Evolutionary conservation across 2,113 vertebrate species (phyloP).

Genomic region (Lagopus leucura): DNA sequence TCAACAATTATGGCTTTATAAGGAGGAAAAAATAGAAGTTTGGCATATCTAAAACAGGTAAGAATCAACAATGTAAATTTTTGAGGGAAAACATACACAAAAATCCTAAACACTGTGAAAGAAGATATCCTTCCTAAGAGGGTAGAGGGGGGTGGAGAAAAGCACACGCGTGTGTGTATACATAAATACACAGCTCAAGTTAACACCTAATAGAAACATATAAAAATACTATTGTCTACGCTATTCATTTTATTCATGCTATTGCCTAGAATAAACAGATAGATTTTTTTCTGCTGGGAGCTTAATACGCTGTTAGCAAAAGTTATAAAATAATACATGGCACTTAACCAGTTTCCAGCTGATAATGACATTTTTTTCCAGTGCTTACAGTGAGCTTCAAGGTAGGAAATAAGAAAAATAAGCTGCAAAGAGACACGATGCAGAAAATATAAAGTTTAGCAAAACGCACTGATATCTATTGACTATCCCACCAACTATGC

Average conservation of each 20-base stretch:
- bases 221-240: neutral
- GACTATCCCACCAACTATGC: neutral
- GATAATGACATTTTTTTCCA: neutral
- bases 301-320: neutral
- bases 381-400: neutral
- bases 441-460: neutral
- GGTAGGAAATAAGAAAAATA: neutral
- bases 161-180: too few species aligned
- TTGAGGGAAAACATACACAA: neutral
- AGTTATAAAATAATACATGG: neutral
- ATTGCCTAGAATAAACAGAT: neutral
- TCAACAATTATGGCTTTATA: neutral
- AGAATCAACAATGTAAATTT: neutral
- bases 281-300: neutral
- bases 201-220: neutral
- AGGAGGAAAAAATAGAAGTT: neutral
- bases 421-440: neutral
- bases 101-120: neutral
- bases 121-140: neutral
- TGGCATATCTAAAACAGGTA: neutral
- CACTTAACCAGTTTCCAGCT: neutral
- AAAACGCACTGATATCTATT: neutral
- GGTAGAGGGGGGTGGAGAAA: too few species aligned
- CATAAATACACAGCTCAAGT: neutral
- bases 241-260: neutral